phyloP scores from a whole-genome alignment of 2,113 vertebrate species.

The Phalacrocorax aristotelis region DNA sequence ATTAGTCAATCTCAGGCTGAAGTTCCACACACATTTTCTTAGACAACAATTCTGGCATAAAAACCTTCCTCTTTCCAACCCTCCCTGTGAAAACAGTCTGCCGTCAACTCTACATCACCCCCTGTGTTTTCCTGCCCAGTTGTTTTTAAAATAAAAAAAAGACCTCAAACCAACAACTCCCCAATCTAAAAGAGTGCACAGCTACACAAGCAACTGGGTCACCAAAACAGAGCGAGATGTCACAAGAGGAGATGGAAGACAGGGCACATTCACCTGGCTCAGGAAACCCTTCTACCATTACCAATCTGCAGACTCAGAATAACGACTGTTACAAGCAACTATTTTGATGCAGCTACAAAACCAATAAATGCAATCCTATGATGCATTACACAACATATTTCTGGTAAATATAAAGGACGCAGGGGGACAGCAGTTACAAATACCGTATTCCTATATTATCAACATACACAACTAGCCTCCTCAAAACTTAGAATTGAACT shows the following conservation, averaged over 20 bases:
- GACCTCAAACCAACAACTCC: neutral
- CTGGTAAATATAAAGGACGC: neutral
- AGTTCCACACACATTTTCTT: neutral
- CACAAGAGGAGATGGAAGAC: neutral
- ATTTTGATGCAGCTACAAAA: neutral
- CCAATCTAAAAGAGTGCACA: neutral
- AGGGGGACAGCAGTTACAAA: neutral
- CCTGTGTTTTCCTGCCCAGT: neutral
- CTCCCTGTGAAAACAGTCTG: neutral
- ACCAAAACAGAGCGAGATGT: neutral
- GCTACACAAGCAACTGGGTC: neutral
- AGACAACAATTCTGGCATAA: neutral
- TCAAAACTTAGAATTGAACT: neutral
- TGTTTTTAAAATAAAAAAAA: neutral
- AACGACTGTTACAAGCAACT: neutral
- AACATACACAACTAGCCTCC: neutral
- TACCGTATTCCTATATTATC: neutral
- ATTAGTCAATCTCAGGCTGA: neutral
- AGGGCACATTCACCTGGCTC: neutral
- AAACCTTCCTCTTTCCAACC: neutral
- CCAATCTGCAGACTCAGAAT: neutral
- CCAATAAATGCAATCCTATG: neutral
- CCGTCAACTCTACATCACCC: neutral
- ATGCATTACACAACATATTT: neutral
- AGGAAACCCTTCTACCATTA: neutral